Evolutionary conservation across 1,140 invertebrate species (phyloP), one percentile per base, ranked within the genome.

Genomic region (Euschistus heros): DNA sequence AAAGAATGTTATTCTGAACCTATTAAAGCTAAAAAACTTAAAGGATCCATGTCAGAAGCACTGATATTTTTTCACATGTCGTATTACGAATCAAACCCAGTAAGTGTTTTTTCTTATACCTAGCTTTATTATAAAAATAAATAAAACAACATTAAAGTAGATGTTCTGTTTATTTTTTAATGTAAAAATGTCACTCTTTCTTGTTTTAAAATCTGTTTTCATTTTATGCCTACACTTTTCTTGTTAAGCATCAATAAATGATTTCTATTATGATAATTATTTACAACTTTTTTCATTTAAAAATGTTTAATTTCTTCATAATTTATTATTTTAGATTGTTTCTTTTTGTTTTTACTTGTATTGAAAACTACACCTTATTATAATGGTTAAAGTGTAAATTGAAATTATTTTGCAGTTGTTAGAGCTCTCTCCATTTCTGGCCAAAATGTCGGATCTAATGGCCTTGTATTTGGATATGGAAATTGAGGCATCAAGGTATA

Each of bases 401-500:
- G 17, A 10, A 26, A 47, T 52, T 62, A 64, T 62, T 50, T 73
- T 73, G 61, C 69, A 78, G 77, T 72, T 72, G 22, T 59, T 72
- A 61, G 74, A 77, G 68, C 70, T 69, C 52, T 70, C 70, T 47
- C 60, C 68, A 50, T 80, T 79, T 69, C 71, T 79, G 66, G 73
- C 75, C 59, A 72, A 73, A 33, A 80, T 79, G 77, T 77, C 77
- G 8, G 74, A 78, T 67, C 69, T 80, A 33, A 65, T 80, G 65
- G 75, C 77, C 8, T 71, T 77, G 67, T 78, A 77, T 59, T 74
- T 79, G 69, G 78, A 79, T 66, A 74, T 79, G 73, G 78, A 79
- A 72, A 69, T 79, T 62, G 75, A 75, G 68, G 72, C 75, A 30
- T 79, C 77, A 63, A 76, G 69, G 70, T 72, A 66, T 63, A 26